Evolutionary conservation across 1,140 invertebrate genomes (phyloP).

Genomic region (Oedothorax gibbosus): DNA sequence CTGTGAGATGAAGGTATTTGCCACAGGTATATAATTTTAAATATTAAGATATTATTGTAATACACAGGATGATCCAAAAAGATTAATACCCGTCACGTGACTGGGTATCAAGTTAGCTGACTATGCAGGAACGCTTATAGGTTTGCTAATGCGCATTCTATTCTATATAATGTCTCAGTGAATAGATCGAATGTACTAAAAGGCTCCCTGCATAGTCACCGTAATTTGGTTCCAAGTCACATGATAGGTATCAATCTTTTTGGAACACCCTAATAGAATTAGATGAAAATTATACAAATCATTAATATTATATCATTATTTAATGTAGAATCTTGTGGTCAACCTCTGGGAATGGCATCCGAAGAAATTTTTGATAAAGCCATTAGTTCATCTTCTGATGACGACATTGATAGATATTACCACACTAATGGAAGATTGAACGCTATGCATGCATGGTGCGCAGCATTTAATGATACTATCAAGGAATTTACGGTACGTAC

Average conservation of each 20-base stretch:
- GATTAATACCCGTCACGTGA: no score
- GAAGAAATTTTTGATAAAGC: constrained; percentile 64
- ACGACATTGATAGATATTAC: constrained; percentile 53
- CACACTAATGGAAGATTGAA: constrained; percentile 63
- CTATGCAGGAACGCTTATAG: no score
- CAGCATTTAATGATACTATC: constrained; percentile 56
- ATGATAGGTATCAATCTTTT: no score
- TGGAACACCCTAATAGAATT: no score
- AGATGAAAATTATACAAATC: no score
- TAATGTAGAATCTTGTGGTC: constrained; percentile 63
- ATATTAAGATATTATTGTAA: constrained; percentile 5
- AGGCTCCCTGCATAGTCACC: no score
- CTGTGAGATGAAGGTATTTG: constrained; percentile 64
- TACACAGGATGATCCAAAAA: no score
- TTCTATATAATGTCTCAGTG: no score
- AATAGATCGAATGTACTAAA: no score
- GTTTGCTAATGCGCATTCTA: no score
- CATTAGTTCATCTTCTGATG: constrained; percentile 62
- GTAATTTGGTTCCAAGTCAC: no score
- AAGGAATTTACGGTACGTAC: constrained; percentile 62
- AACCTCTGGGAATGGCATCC: constrained; percentile 65
- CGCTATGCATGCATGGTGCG: constrained; percentile 63
- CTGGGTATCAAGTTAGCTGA: no score
- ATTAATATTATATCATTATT: neutral
- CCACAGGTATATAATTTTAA: constrained; percentile 54